Evolutionary conservation across 2,797 vertebrate species (phyloP).

Genomic region (Meriones psammophilus): DNA sequence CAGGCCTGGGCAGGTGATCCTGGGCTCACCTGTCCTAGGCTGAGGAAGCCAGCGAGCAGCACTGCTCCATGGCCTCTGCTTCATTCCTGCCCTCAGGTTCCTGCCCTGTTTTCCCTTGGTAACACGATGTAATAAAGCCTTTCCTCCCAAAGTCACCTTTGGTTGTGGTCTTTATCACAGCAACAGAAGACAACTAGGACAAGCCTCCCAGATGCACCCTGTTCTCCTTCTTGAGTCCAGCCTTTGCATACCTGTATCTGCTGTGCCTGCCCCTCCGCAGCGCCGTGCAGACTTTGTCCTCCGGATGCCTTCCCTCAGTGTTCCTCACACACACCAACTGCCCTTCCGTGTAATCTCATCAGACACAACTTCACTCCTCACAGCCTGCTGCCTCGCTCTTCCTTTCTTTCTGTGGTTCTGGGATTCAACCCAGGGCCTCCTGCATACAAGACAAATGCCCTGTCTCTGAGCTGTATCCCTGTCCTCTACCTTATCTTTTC

Average conservation of each 20-base stretch:
- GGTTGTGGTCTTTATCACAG: not conserved
- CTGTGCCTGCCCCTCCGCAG: not conserved
- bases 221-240: not conserved
- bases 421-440: not conserved
- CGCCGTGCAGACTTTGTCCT: not conserved
- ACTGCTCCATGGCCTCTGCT: not conserved
- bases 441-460: not conserved
- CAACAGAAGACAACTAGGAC: not conserved
- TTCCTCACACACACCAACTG: not conserved
- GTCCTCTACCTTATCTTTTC: not conserved
- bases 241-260: not conserved
- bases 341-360: not conserved
- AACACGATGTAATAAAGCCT: not conserved
- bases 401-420: not conserved
- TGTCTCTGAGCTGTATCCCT: not conserved
- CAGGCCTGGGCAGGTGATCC: not conserved
- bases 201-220: not conserved
- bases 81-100: not conserved
- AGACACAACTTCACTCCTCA: slow-evolving; percentile 24
- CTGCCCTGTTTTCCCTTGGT: not conserved
- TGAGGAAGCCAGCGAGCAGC: not conserved
- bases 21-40: not conserved
- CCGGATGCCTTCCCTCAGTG: not conserved
- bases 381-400: no score
- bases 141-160: not conserved